Conservation (phyloP, 2,113 vertebrate genomes). For the Bujurquina vittata region DNA sequence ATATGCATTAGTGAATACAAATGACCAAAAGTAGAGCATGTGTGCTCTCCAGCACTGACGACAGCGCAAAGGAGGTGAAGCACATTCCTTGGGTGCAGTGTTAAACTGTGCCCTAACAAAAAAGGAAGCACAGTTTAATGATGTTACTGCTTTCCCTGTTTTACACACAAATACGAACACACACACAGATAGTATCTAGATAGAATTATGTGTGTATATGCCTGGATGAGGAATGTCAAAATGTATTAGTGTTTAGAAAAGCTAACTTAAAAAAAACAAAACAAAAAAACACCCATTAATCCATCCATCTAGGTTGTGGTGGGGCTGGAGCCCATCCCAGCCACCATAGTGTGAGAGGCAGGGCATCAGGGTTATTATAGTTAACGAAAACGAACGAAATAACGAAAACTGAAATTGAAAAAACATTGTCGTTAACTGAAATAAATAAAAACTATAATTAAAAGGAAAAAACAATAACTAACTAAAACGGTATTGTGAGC, state of each 20-base stretch:
- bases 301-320: neutral
- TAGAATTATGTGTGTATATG: neutral
- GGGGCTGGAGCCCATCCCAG: neutral
- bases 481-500: too few species aligned
- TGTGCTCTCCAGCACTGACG: neutral
- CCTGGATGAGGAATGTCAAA: neutral
- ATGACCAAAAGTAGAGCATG: neutral
- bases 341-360: neutral
- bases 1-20: conserved; percentile 19
- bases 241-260: neutral
- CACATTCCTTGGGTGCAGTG: neutral
- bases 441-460: too few species aligned
- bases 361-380: too few species aligned
- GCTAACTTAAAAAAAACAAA: neutral
- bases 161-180: neutral
- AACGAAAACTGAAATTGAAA: too few species aligned
- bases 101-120: neutral
- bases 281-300: neutral
- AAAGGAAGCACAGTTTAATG: neutral
- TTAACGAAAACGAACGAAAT: too few species aligned
- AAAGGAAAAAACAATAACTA: too few species aligned
- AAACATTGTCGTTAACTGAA: too few species aligned
- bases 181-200: neutral
- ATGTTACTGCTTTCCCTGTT: neutral
- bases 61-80: neutral